Percentiles rank a stretch among this genome's conserved stretches.
Evolutionary conservation across 1,140 invertebrate genomes (phyloP).

Genomic region (Drosophila ironensis): DNA sequence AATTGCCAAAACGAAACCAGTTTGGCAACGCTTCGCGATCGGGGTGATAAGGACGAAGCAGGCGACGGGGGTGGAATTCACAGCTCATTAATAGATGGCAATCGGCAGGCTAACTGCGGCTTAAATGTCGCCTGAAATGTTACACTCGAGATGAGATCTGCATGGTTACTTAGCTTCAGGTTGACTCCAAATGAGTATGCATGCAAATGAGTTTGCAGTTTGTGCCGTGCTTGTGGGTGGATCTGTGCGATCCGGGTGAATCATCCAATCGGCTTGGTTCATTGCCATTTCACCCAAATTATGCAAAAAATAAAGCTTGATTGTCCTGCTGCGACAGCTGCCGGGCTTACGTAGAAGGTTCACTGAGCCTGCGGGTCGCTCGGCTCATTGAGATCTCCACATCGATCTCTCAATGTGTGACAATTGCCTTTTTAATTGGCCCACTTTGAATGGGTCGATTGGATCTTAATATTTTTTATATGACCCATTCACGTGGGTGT

Average conservation of each 20-base stretch:
- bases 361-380: conserved; percentile 37
- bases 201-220: conserved; percentile 24
- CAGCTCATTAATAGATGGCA: conserved; percentile 72
- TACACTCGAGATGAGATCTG: conserved; percentile 21
- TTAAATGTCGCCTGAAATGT: conserved; percentile 65
- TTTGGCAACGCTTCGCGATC: conserved; percentile 4
- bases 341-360: conserved; percentile 48
- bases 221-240: conserved; percentile 15
- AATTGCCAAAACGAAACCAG: conserved; percentile 60
- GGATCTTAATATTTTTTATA: conserved; percentile 23
- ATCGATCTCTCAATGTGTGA: conserved; percentile 56
- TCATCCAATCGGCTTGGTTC: conserved; percentile 35
- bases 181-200: neutral
- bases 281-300: conserved; percentile 71
- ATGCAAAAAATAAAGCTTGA: conserved; percentile 4
- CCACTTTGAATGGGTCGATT: conserved; percentile 38
- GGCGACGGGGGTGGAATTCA: conserved; percentile 20
- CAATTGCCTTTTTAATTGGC: conserved; percentile 68
- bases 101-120: conserved; percentile 20
- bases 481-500: conserved; percentile 23
- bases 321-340: conserved; percentile 37
- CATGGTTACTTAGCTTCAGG: conserved; percentile 10
- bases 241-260: conserved; percentile 5
- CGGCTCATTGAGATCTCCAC: conserved; percentile 34
- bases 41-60: neutral